phyloP scores from a whole-genome alignment of 2,888 invertebrate species.

The Tipula vernalis region DNA sequence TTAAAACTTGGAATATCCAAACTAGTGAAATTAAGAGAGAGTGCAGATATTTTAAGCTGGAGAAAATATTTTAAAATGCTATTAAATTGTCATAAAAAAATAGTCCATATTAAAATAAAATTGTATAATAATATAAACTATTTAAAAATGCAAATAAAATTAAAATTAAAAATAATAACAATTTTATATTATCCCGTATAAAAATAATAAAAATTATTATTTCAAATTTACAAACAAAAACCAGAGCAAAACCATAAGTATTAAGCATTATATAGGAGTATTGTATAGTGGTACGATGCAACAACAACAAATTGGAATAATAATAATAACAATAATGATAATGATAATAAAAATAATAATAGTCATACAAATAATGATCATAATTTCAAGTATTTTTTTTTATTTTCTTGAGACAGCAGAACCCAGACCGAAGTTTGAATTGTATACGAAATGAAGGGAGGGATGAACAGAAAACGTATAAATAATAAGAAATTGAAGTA shows the following conservation, averaged over 20 bases:
- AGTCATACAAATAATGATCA: background rate
- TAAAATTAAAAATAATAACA: background rate
- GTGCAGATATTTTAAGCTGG: background rate
- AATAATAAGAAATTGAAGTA: background rate
- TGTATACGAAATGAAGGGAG: background rate
- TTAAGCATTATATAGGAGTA: background rate
- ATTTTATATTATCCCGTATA: background rate
- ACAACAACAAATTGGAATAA: background rate
- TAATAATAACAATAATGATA: background rate
- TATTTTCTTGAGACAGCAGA: background rate
- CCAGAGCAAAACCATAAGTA: background rate
- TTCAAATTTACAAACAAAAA: background rate
- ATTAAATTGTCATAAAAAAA: no score
- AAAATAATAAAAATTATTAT: background rate
- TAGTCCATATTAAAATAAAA: no score
- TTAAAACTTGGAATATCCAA: no score
- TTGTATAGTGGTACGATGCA: background rate
- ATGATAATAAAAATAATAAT: background rate
- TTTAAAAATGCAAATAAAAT: background rate
- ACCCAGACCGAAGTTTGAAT: background rate
- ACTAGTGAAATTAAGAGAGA: no score
- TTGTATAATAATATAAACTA: background rate
- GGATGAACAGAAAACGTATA: background rate
- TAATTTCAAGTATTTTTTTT: background rate
- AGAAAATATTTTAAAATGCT: background rate